Base-by-base conservation (phyloP, 2,888 invertebrate species). In the Protonemura montana region DNA sequence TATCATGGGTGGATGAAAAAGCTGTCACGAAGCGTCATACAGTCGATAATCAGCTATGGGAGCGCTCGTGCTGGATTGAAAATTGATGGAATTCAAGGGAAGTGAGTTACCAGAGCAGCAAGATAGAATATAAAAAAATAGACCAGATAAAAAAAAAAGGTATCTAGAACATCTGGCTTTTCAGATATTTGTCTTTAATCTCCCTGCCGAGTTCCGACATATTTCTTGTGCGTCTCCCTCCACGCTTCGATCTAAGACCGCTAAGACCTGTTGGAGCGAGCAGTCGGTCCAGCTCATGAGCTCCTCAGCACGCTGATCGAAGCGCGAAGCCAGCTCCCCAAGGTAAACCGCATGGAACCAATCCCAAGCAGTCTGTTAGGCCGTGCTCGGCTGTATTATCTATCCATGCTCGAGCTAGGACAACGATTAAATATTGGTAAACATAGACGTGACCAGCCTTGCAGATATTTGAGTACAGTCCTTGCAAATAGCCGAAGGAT, bases 101-200 rank as follows among this genome's bases (percentile, higher is more conserved):
- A 78, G 78, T 78, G 78, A 78, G 78, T 78, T 78, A 26, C 28
- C 78, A 59, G 59, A 59, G 2, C 59, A 59, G 21, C 59, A 27
- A 78, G 78, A 78, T n/a, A 26, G 26, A 26, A 26, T 35, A 78
- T 3, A 27, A 78, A 78, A 78, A 5, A 26, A 78, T n/a, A n/a
- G n/a, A 78, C 27, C 10, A 26, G 78, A 78, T 26, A 5, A 3
- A 78, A 27, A 26, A 78, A 28, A 7, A 3, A 35, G 29, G 30
- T 81, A 81, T 29, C 81, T 81, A 30, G 81, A 81, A 81, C 81
- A 81, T 81, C 81, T 81, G 81, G 81, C 81, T 81, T 81, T 81
- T 81, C 78, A 10, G 78, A 78, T 78, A 78, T 78, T 78, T 78
- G 78, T 78, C 78, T 78, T 78, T 78, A 78, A 78, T 78, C 78